These are phyloP conservation scores for Rhopalosiphum padi DNA, from an alignment of 1,140 invertebrate genomes.

Conservation along the genomic window DNA sequence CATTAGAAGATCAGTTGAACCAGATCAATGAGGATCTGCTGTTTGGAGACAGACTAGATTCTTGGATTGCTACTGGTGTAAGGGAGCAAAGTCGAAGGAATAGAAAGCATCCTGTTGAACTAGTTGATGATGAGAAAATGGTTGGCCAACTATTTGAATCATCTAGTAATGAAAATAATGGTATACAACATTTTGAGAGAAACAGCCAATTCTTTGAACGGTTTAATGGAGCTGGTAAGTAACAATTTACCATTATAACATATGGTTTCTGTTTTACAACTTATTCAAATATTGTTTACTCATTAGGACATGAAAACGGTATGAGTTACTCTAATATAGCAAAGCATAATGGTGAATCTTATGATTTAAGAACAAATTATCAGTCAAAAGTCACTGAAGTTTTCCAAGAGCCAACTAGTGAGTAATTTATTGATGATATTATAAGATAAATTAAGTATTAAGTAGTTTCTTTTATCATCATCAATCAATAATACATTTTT, in stretches of 20 bases:
- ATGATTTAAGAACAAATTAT: constrained; percentile 42
- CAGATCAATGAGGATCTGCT: constrained; percentile 63
- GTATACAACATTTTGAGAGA: constrained; percentile 5
- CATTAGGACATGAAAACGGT: constrained; percentile 37
- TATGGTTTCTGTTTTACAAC: neutral
- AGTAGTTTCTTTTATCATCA: neutral
- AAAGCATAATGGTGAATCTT: constrained; percentile 43
- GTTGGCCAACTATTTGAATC: constrained; percentile 48
- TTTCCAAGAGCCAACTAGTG: constrained; percentile 38
- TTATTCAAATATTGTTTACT: neutral
- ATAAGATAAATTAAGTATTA: neutral
- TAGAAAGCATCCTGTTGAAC: constrained; percentile 61
- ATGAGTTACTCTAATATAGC: neutral
- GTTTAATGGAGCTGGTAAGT: constrained; percentile 39
- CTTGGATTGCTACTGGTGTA: constrained; percentile 62
- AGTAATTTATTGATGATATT: neutral
- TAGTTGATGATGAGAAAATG: constrained; percentile 59
- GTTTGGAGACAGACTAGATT: constrained; percentile 64
- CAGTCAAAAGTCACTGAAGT: constrained; percentile 35
- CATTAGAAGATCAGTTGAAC: constrained; percentile 48
- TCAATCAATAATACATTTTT: neutral
- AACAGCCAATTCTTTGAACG: constrained; percentile 29
- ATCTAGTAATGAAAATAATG: constrained; percentile 26
- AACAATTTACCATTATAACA: constrained; percentile 26
- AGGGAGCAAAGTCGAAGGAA: constrained; percentile 59